Percentiles rank a stretch among this genome's conserved stretches.
phyloP scores from a whole-genome alignment of 2,888 invertebrate genomes.

The Lithophane ornitopus region DNA sequence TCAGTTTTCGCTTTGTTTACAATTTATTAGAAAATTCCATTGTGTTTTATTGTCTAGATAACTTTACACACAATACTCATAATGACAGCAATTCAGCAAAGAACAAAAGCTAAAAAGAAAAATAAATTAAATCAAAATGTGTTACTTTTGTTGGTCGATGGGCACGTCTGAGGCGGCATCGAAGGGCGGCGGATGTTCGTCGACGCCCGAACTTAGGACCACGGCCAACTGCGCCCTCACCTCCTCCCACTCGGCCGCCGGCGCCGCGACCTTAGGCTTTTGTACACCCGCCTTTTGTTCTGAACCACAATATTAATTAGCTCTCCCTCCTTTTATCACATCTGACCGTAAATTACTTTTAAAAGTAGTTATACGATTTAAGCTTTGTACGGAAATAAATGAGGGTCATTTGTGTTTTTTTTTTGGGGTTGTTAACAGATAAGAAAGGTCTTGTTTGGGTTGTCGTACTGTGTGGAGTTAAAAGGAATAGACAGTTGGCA shows the following conservation, averaged over 20 bases:
- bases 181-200: slow-evolving; percentile 93
- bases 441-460: slow-evolving; percentile 44
- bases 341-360: slow-evolving; percentile 67
- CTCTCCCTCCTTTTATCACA: slow-evolving; percentile 68
- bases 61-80: slow-evolving; percentile 13
- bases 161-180: slow-evolving; percentile 96
- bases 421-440: slow-evolving; percentile 54
- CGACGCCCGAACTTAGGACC: slow-evolving; percentile 89
- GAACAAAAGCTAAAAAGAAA: slow-evolving; percentile 34
- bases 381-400: slow-evolving; percentile 58
- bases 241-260: slow-evolving; percentile 91
- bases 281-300: slow-evolving; percentile 68
- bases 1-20: slow-evolving; percentile 7
- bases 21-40: slow-evolving; percentile 30
- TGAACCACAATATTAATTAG: slow-evolving; percentile 67
- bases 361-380: slow-evolving; percentile 59
- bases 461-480: slow-evolving; percentile 8
- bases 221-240: slow-evolving; percentile 91
- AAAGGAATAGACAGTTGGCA: background rate
- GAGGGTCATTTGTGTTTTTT: slow-evolving; percentile 55
- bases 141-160: slow-evolving; percentile 97
- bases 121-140: slow-evolving; percentile 26
- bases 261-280: slow-evolving; percentile 66
- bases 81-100: slow-evolving; percentile 25
- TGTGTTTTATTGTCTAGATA: slow-evolving; percentile 23